A percentile compares a stretch with the other conserved stretches of the same genome.
Evolutionary conservation across 1,140 invertebrate genomes (phyloP).

Genomic region (silkworm (Bombyx mori)): DNA sequence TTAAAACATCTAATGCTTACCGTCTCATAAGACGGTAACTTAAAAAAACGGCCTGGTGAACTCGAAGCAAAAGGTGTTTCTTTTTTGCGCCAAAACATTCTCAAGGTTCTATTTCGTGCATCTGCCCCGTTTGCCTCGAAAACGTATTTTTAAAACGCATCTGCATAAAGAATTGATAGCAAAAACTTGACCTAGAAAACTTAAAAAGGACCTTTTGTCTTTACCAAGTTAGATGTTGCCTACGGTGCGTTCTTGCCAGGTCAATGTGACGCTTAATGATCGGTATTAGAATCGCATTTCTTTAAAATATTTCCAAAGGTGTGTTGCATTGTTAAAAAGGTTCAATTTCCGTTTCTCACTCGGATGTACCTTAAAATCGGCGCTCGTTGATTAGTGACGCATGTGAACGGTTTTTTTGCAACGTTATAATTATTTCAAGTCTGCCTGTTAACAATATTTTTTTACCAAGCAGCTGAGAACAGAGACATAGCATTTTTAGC

Average conservation of each 20-base stretch:
- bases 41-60: constrained; percentile 38
- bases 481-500: no score
- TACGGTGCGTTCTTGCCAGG: neutral
- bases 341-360: constrained; percentile 64
- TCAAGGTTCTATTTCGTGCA: constrained; percentile 50
- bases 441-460: constrained; percentile 24
- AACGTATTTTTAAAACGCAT: constrained; percentile 49
- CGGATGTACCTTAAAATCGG: constrained; percentile 58
- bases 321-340: constrained; percentile 40
- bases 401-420: constrained; percentile 6
- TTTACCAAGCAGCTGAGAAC: constrained; percentile 26
- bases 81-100: constrained; percentile 49
- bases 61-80: constrained; percentile 40
- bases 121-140: constrained; percentile 45
- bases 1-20: no score
- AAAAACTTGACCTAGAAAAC: constrained; percentile 66
- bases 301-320: constrained; percentile 5
- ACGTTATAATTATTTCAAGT: constrained; percentile 2
- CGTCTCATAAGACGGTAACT: no score
- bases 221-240: constrained; percentile 17
- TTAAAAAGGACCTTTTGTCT: constrained; percentile 47
- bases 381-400: constrained; percentile 15
- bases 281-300: neutral
- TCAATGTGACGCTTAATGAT: constrained; percentile 11
- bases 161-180: constrained; percentile 65